Conservation (phyloP, 2,888 invertebrate genomes). For the Sabatieria punctata region DNA sequence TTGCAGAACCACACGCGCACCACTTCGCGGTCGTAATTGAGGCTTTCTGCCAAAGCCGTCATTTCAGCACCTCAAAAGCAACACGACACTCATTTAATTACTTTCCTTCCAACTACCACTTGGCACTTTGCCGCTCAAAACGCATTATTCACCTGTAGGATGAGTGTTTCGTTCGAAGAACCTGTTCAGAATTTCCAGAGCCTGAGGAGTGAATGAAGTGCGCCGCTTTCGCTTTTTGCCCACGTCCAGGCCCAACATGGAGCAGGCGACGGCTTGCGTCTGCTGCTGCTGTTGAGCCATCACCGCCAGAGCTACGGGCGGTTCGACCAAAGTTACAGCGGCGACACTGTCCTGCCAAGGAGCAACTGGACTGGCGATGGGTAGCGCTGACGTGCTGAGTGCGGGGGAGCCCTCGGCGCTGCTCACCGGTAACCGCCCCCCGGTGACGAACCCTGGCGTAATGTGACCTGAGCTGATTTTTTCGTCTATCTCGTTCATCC, state of each 20-base stretch:
- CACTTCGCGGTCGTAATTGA: slow-evolving; percentile 91
- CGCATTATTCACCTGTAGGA: slow-evolving; percentile 63
- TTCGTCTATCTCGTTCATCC: slow-evolving; percentile 98
- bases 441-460: neutral
- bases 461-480: slow-evolving; percentile 25
- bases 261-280: neutral
- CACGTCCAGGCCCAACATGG: slow-evolving; percentile 65
- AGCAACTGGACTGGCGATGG: too few relatives aligned
- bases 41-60: slow-evolving; percentile 77
- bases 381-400: neutral
- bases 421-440: neutral
- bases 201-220: slow-evolving; percentile 91
- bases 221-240: slow-evolving; percentile 88
- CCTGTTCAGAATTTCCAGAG: slow-evolving; percentile 75
- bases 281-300: too few relatives aligned
- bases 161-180: slow-evolving; percentile 93
- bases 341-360: too few relatives aligned
- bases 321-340: too few relatives aligned
- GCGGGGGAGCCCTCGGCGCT: neutral
- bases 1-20: slow-evolving; percentile 99
- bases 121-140: neutral
- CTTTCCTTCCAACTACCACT: neutral
- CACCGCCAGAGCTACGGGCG: too few relatives aligned
- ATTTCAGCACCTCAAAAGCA: slow-evolving; percentile 70
- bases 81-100: slow-evolving; percentile 13